Conservation (phyloP, 1,140 invertebrate species). For the Nymphalis io region DNA sequence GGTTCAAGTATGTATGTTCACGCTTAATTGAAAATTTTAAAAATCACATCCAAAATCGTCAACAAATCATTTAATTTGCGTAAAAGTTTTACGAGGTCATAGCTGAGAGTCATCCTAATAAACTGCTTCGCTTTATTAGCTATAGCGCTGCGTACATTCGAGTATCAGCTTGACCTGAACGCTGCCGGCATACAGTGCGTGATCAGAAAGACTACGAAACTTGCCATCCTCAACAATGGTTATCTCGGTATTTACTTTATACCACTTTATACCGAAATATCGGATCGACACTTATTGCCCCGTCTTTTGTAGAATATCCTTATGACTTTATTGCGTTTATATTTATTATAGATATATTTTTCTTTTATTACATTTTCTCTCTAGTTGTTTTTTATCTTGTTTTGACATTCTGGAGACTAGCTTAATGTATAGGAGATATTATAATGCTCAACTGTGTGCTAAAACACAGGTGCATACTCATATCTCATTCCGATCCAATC, state of each 20-base stretch:
- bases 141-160: background rate
- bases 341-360: background rate
- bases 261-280: slow-evolving; percentile 31
- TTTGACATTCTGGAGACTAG: background rate
- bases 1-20: no score
- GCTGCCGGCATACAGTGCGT: slow-evolving; percentile 40
- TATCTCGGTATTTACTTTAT: slow-evolving; percentile 26
- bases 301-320: slow-evolving; percentile 15
- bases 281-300: slow-evolving; percentile 22
- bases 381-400: background rate
- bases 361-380: background rate
- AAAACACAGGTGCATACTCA: no score
- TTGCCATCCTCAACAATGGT: slow-evolving; percentile 32
- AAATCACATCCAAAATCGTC: no score
- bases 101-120: no score
- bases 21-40: no score
- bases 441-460: no score
- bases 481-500: no score
- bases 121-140: no score
- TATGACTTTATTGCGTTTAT: slow-evolving; percentile 19
- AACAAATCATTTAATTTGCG: no score
- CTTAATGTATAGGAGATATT: background rate
- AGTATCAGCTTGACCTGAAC: background rate
- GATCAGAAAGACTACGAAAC: slow-evolving; percentile 48
- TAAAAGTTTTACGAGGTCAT: no score